Base-by-base conservation (phyloP, 2,797 vertebrate species). In the Cossypha caffra region DNA sequence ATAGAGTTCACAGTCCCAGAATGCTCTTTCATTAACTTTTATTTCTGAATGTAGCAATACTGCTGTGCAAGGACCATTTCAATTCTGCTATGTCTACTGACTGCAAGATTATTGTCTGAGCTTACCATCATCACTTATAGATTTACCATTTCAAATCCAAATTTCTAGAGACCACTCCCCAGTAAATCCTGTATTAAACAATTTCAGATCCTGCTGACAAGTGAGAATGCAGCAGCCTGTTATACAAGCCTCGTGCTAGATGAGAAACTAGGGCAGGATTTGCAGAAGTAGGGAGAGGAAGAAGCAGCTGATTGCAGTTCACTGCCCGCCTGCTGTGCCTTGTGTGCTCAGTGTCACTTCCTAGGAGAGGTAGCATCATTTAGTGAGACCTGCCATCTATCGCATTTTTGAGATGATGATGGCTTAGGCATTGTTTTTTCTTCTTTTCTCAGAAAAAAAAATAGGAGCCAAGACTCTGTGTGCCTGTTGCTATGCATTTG, bases 81-180 rank as follows among this genome's bases (percentile, higher is more conserved):
- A 62, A 7, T 73, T 90, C 28, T 81, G 37, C 47, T 72, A 0
- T 25, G 20, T 35, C 48, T 93, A 45, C 25, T 73, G 51, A 59
- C 40, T 73, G 43, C 16, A 79, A 14, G 4, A 17, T 88, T 74
- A 57, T 52, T 71, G 4, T 83, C 71, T 69, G 75, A n/a, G 28
- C 8, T 90, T 81, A 23, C 29, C 38, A n/a, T 28, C 33, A 57
- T 62, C 37, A 37, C n/a, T 74, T 90, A 35, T 0, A n/a, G 63
- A 69, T 79, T 91, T 63, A 51, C 17, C 40, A 57, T 72, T 92
- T 87, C 20, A 89, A 92, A 90, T 58, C 17, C 54, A 75, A 68
- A 79, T 79, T 61, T 16, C 62, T 66, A 48, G 47, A 85, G 28
- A 51, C 2, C 5, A 9, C 58, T 72, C 20, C 38, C 16, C 59